These are phyloP conservation scores for Scaptomyza flava DNA, from an alignment of 2,888 invertebrate genomes.

Conservation along the genomic window DNA sequence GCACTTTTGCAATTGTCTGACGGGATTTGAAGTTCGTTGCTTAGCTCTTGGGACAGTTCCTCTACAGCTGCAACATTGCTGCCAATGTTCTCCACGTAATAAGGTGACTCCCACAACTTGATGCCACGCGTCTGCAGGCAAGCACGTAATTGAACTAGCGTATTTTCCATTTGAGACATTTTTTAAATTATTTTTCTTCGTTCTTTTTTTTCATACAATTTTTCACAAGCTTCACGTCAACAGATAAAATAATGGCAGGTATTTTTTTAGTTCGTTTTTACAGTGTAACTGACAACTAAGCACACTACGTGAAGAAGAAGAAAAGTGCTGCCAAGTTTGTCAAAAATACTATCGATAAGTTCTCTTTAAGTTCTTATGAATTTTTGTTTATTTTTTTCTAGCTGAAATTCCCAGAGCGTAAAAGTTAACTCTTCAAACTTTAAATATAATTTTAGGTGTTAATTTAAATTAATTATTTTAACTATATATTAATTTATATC, in stretches of 20 bases:
- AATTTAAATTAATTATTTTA: no score
- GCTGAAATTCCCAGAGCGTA: no score
- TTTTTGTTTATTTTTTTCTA: no score
- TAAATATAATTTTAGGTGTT: no score
- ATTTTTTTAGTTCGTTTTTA: not conserved
- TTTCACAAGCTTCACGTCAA: not conserved
- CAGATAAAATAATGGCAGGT: not conserved
- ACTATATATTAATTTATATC: no score
- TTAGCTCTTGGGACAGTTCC: conserved; percentile 85
- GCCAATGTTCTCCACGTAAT: conserved; percentile 85
- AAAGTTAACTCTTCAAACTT: no score
- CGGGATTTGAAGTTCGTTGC: conserved; percentile 85
- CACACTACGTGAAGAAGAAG: not conserved
- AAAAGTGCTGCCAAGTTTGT: not conserved
- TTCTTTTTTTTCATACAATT: not conserved
- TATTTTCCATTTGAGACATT: conserved; percentile 86
- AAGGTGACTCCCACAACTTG: conserved; percentile 91
- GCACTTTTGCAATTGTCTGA: conserved; percentile 41
- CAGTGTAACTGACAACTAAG: not conserved
- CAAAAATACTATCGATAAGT: not conserved
- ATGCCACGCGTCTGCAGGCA: conserved; percentile 88
- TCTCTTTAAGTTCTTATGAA: no score
- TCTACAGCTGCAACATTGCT: conserved; percentile 83
- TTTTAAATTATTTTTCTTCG: not conserved
- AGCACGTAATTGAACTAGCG: conserved; percentile 88